Evolutionary conservation across 2,113 vertebrate genomes (phyloP).

Genomic region (Chamaetylas fuelleborni): DNA sequence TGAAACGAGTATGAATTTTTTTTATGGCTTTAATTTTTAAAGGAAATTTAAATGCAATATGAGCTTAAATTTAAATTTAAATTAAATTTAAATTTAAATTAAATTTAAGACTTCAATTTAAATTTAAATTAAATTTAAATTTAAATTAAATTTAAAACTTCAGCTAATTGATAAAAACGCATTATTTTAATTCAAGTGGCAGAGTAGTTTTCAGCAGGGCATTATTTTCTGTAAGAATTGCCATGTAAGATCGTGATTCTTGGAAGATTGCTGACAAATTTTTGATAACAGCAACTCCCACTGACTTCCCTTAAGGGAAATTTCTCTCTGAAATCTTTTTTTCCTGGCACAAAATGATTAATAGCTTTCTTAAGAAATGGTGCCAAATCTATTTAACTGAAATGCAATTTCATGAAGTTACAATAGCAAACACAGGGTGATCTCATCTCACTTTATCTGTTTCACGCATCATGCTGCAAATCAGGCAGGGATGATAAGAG

Average conservation of each 20-base stretch:
- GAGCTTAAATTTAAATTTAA: no score
- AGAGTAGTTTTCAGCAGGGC: not conserved
- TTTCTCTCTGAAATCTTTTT: constrained; percentile 27
- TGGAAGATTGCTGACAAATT: constrained; percentile 21
- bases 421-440: constrained; percentile 27
- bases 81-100: no score
- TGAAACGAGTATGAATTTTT: not conserved
- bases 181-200: not conserved
- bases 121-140: not conserved
- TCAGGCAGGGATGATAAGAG: not conserved
- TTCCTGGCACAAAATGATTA: constrained; percentile 36
- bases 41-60: not conserved
- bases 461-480: not conserved
- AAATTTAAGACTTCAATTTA: not conserved
- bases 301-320: constrained; percentile 37
- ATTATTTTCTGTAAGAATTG: not conserved
- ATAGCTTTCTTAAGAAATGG: constrained; percentile 29
- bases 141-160: not conserved
- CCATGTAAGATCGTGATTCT: not conserved
- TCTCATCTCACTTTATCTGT: constrained; percentile 33
- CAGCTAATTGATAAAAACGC: not conserved
- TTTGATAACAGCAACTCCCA: constrained; percentile 20
- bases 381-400: constrained; percentile 53
- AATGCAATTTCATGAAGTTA: constrained; percentile 34
- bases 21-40: not conserved